Evolutionary conservation across 2,113 vertebrate genomes (phyloP).

Genomic region (Rhinopithecus roxellana): DNA sequence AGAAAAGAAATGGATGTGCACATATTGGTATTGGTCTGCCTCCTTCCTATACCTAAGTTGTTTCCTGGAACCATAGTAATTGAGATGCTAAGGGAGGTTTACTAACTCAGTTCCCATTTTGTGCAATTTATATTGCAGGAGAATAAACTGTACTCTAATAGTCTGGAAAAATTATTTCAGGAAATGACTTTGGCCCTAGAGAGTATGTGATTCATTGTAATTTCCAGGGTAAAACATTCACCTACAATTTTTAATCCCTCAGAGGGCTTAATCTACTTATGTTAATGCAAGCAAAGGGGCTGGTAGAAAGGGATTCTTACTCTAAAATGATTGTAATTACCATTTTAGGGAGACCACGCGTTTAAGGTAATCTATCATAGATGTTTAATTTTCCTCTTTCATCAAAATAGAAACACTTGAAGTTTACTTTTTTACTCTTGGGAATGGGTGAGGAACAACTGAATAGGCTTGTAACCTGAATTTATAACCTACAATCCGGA

Average conservation of each 20-base stretch:
- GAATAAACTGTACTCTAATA: background rate
- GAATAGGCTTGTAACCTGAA: background rate
- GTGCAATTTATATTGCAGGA: background rate
- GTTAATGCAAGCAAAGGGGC: background rate
- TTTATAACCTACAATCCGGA: background rate
- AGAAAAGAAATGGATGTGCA: background rate
- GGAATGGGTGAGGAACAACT: background rate
- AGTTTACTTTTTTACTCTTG: constrained; percentile 13
- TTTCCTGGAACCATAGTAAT: constrained; percentile 40
- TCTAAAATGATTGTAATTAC: constrained; percentile 12
- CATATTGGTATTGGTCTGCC: background rate
- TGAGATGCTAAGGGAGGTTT: background rate
- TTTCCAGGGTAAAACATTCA: constrained; percentile 52
- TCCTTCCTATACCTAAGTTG: background rate
- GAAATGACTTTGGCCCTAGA: constrained; percentile 60
- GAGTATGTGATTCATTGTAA: constrained; percentile 61
- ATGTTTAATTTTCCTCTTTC: constrained; percentile 42
- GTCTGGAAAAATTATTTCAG: constrained; percentile 55
- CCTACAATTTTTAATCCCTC: constrained; percentile 46
- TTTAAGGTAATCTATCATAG: constrained; percentile 6
- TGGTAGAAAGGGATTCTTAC: background rate
- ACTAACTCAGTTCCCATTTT: background rate
- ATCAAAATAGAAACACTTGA: constrained; percentile 21
- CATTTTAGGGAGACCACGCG: background rate
- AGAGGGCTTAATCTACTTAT: constrained; percentile 54